Evolutionary conservation across 2,113 vertebrate genomes (phyloP), one percentile per base, ranked within the genome.

Genomic region (human (Homo sapiens)): DNA sequence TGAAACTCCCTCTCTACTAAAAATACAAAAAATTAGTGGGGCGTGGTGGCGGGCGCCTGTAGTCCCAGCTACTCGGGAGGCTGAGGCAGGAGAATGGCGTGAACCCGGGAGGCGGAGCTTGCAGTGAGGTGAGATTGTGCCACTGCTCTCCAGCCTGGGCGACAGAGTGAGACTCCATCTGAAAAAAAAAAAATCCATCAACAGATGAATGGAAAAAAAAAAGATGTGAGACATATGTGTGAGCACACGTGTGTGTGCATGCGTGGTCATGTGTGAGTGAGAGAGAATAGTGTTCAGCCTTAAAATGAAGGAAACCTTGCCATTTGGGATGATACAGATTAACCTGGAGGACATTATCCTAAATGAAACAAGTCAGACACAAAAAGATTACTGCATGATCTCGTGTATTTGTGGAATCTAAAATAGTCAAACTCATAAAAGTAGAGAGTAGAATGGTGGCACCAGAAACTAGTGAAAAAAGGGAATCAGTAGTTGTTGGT

Each of bases 211-310:
- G 55, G 6, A 57, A 57, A 57, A 57, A 20, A 57, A 22, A 57
- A 57, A 57, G 55, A 61, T 61, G 25, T 61, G 40, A 32, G 18
- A n/a, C 66, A 35, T 68, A 35, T 68, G 6, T 68, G 14, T 68
- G 32, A 32, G 25, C 59, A 12, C 59, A 61, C 8, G 6, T 35
- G 64, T 68, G 14, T 68, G 64, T 35, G 32, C 40, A 3, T 45
- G 32, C 13, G 0, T 70, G 14, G 0, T 2, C 7, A 16, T 35
- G 17, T 70, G 17, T 20, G 3, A 9, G 68, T 18, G 35, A 20
- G 17, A 68, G 25, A 45, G 48, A 23, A 68, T 50, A 17, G 14
- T 86, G 68, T 68, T 25, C 35, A 48, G 8, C 5, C 23, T 14
- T 68, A 25, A 86, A n/a, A 68, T n/a, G 12, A 70, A 70, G 35